Base-by-base conservation (phyloP, 1,140 invertebrate genomes). In the Drosophila erecta region DNA sequence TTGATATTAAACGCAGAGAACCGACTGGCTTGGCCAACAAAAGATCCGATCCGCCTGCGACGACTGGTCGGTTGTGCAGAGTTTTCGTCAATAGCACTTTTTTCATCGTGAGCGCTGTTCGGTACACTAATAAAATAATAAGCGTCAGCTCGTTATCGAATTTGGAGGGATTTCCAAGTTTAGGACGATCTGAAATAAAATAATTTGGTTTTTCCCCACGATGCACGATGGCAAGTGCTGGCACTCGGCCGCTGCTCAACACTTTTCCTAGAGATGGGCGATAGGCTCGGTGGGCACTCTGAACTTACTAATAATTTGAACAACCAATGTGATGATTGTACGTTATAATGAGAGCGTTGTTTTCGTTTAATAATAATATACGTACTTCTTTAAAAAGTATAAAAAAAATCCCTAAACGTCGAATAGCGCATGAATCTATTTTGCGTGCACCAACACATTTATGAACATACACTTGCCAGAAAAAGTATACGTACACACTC, bases 11-110 rank as follows among this genome's bases (percentile, higher is more conserved):
- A 4, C 64, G 61, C 15, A 72, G 41, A 8, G 71, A 15, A n/a
- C 17, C 24, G 15, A 43, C 11, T 3, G 30, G 43, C 20, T 69
- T 89, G 41, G n/a, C 3, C n/a, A 17, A 22, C 12, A 50, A n/a
- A 3, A 33, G n/a, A 24, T 64, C 71, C n/a, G 49, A 50, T 41
- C 41, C 40, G 4, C 11, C 17, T 14, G 64, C 15, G 22, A 62
- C 30, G 22, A 76, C 40, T 12, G 53, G 54, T 12, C 58, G 59
- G 11, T 76, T 56, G 37, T 73, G 66, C 35, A 80, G 72, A 3
- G 79, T 43, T 77, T 89, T 89, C n/a, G 80, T 84, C 61, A 89
- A 66, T 37, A 89, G 15, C 17, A 89, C 84, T 71, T 89, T 89
- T 51, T 89, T 89, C 84, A 89, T 89, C 33, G 24, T 74, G 41